Evolutionary conservation across 2,888 invertebrate genomes (phyloP).

Genomic region (Lasioglossum lativentre): DNA sequence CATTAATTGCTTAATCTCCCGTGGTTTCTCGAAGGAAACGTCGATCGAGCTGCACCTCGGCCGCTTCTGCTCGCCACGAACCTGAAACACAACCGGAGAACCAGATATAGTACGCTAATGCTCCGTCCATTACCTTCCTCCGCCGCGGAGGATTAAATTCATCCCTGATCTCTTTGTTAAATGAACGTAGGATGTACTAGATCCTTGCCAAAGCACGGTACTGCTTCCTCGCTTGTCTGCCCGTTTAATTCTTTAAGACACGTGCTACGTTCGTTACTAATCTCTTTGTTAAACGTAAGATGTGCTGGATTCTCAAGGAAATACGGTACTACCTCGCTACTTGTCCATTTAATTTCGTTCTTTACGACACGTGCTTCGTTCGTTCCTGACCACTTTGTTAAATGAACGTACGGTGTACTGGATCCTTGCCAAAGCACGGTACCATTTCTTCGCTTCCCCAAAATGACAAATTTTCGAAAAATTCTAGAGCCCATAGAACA

Average conservation of each 20-base stretch:
- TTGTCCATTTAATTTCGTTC: not conserved
- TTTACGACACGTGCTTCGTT: not conserved
- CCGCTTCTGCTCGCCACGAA: constrained; percentile 10
- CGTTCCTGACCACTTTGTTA: not conserved
- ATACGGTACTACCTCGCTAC: not conserved
- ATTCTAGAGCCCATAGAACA: too few relatives aligned
- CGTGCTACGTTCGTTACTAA: not conserved
- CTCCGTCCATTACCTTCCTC: not conserved
- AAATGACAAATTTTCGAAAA: too few relatives aligned
- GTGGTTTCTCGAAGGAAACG: constrained; percentile 26
- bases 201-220: not conserved
- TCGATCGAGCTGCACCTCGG: constrained; percentile 32
- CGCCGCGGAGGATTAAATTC: not conserved
- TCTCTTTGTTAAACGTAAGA: not conserved
- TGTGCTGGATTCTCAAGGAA: not conserved
- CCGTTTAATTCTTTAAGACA: not conserved
- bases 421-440: too few relatives aligned
- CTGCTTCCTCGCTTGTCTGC: not conserved
- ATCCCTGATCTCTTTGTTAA: not conserved
- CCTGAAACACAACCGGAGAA: constrained; percentile 4
- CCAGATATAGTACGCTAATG: not conserved
- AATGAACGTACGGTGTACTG: not conserved
- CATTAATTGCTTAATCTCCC: constrained; percentile 45
- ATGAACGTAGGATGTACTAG: not conserved
- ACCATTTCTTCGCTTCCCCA: not conserved